phyloP scores from a whole-genome alignment of 1,140 invertebrate genomes.

The Drosophila kanapiae region DNA sequence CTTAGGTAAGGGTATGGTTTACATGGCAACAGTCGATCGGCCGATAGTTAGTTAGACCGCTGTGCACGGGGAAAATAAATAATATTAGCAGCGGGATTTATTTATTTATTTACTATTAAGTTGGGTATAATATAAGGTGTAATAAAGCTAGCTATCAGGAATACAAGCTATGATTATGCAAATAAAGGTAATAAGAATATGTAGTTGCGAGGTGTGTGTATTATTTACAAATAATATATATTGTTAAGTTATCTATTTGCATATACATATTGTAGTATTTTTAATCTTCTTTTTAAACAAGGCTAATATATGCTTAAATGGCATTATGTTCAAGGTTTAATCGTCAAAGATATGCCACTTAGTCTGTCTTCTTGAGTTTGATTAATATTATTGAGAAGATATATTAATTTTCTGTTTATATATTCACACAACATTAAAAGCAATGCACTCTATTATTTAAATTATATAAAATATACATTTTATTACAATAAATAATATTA shows the following conservation, averaged over 20 bases:
- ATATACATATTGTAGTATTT: neutral
- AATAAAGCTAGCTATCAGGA: neutral
- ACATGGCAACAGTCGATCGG: constrained; percentile 60
- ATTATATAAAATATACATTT: neutral
- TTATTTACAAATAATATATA: neutral
- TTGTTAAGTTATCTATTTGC: neutral
- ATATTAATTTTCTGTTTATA: neutral
- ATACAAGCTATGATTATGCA: neutral
- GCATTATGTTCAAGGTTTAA: neutral
- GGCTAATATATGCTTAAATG: no score
- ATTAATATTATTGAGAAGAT: no score
- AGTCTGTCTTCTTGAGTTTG: neutral
- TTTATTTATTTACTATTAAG: neutral
- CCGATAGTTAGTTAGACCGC: neutral
- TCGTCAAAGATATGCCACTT: neutral
- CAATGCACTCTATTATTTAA: no score
- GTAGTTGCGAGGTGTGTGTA: neutral
- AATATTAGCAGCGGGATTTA: neutral
- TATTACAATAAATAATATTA: neutral
- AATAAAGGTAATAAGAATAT: neutral
- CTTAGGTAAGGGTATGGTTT: constrained; percentile 71
- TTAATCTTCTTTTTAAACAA: neutral
- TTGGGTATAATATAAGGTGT: no score
- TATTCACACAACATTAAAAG: neutral
- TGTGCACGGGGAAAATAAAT: neutral